A percentile compares a stretch with the other conserved stretches of the same genome.
These are phyloP conservation scores for Garrulus glandarius DNA, from an alignment of 2,797 vertebrate genomes.

Conservation along the genomic window DNA sequence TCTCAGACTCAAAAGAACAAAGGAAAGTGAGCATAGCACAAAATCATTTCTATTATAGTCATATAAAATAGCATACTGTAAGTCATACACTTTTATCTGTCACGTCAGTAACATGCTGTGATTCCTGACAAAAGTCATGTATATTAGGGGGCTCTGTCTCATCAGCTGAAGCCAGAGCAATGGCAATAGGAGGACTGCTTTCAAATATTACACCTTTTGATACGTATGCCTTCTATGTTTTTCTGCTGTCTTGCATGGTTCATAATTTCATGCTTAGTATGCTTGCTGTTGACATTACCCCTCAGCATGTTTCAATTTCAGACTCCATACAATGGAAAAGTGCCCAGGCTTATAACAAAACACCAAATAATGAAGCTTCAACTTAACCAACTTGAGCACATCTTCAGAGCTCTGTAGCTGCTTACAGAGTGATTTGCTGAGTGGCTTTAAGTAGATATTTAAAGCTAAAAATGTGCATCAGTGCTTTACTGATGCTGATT, in stretches of 20 bases:
- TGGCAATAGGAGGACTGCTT: background rate
- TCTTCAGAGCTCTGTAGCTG: background rate
- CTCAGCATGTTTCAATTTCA: background rate
- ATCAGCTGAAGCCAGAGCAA: background rate
- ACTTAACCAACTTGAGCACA: background rate
- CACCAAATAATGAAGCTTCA: background rate
- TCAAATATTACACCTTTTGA: background rate
- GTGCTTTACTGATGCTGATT: background rate
- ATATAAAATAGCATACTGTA: background rate
- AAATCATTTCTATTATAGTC: background rate
- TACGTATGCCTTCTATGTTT: background rate
- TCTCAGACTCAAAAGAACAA: background rate
- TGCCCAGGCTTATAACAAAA: background rate
- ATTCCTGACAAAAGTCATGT: background rate
- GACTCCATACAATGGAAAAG: background rate
- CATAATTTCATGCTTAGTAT: background rate
- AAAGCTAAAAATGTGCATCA: background rate
- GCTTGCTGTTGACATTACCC: background rate
- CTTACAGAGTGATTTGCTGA: slow-evolving; percentile 15
- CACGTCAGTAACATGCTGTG: background rate
- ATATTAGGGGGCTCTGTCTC: background rate
- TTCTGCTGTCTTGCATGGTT: background rate
- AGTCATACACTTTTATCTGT: background rate
- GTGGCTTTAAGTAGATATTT: background rate
- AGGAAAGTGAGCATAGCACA: background rate